phyloP scores from a whole-genome alignment of 2,888 invertebrate species.

The Phalera bucephala region DNA sequence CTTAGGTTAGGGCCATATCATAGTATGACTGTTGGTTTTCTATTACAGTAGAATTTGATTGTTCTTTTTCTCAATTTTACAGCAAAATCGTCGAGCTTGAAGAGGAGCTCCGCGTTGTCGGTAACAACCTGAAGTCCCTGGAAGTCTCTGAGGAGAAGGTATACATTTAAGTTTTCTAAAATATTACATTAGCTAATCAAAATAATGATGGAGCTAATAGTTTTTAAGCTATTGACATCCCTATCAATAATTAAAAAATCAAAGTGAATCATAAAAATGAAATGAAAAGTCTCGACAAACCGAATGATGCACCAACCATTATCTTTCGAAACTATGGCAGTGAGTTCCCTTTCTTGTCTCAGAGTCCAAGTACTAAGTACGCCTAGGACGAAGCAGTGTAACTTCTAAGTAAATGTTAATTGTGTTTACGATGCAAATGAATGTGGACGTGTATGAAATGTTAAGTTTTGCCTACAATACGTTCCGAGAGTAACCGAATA shows the following conservation, averaged over 20 bases:
- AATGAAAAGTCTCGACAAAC: background rate
- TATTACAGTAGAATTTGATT: conserved; percentile 61
- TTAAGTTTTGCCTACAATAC: too few relatives aligned
- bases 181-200: conserved; percentile 7
- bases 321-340: conserved; percentile 12
- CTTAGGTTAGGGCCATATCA: too few relatives aligned
- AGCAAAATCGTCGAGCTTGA: conserved; percentile 99
- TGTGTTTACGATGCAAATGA: conserved; percentile 21
- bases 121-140: conserved; percentile 99
- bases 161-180: conserved; percentile 37
- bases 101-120: conserved; percentile 99
- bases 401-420: conserved; percentile 25
- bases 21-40: too few relatives aligned
- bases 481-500: conserved; percentile 42
- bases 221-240: background rate
- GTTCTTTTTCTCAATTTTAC: conserved; percentile 53
- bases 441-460: conserved; percentile 7
- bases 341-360: conserved; percentile 17
- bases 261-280: conserved; percentile 2
- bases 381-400: conserved; percentile 20
- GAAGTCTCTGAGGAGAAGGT: conserved; percentile 99
- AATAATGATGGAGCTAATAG: background rate
- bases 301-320: conserved; percentile 73
- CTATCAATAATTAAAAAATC: background rate
- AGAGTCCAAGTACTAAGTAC: conserved; percentile 18